Conservation (phyloP, 2,888 invertebrate genomes). For the Saturnia japonica region DNA sequence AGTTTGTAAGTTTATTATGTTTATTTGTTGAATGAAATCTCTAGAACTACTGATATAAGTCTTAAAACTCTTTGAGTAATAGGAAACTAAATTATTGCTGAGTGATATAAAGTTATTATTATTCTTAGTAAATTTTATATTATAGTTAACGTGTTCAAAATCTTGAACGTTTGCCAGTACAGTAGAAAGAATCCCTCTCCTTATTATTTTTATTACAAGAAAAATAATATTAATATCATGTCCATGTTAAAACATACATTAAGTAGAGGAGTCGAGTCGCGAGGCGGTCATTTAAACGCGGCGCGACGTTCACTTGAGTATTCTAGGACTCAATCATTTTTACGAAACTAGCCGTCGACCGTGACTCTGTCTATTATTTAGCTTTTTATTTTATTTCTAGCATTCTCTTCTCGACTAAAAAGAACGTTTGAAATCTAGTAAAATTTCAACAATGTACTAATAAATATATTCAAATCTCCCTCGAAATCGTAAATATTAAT, state of each 20-base stretch:
- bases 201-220: background rate
- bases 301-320: constrained; percentile 20
- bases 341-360: background rate
- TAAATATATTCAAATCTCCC: background rate
- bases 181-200: background rate
- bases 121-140: too few species aligned
- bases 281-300: constrained; percentile 43
- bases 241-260: constrained; percentile 12
- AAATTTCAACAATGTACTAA: background rate
- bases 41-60: too few species aligned
- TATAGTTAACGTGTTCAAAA: too few species aligned
- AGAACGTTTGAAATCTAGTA: background rate
- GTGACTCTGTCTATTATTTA: background rate
- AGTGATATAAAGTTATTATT: too few species aligned
- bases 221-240: background rate
- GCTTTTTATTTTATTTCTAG: background rate
- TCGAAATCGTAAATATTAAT: too few species aligned
- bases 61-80: too few species aligned
- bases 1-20: too few species aligned
- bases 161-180: background rate
- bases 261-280: constrained; percentile 30
- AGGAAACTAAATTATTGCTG: too few species aligned
- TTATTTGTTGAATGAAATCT: too few species aligned
- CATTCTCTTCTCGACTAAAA: background rate
- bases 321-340: background rate